A percentile compares a stretch with the other conserved stretches of the same genome.
These are phyloP conservation scores for Drosophila greeni DNA, from an alignment of 2,888 invertebrate species.

Conservation along the genomic window DNA sequence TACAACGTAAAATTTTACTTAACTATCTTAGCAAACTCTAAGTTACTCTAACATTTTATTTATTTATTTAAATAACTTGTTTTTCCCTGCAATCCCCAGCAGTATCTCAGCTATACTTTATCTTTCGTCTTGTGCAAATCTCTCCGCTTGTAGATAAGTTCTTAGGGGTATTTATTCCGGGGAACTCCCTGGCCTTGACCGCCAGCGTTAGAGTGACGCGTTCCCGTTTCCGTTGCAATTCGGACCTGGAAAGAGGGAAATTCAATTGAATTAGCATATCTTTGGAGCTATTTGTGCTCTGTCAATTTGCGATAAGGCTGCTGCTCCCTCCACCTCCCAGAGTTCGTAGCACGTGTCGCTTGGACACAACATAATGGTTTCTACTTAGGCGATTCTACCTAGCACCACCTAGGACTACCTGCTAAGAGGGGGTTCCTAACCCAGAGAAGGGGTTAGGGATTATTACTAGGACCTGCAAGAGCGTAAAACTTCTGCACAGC, in stretches of 20 bases:
- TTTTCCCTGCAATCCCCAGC: not conserved
- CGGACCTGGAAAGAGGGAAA: not conserved
- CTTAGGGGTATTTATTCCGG: not conserved
- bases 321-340: not conserved
- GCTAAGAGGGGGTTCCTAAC: not conserved
- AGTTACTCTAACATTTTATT: too few relatives aligned
- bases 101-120: too few relatives aligned
- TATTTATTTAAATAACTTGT: not conserved
- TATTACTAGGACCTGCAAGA: slow-evolving; percentile 35
- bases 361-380: not conserved
- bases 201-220: slow-evolving; percentile 4
- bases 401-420: not conserved
- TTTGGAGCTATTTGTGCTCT: slow-evolving; percentile 11
- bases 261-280: slow-evolving; percentile 30
- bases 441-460: slow-evolving; percentile 22
- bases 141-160: not conserved
- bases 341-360: slow-evolving; percentile 22
- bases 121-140: slow-evolving; percentile 1
- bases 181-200: slow-evolving; percentile 5
- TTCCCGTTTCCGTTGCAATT: slow-evolving; percentile 21
- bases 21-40: too few relatives aligned
- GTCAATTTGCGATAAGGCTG: slow-evolving; percentile 20
- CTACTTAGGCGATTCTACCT: slow-evolving; percentile 1
- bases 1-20: too few relatives aligned
- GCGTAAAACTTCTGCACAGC: slow-evolving; percentile 23